These are phyloP conservation scores for Xenopus tropicalis DNA, from an alignment of 2,113 vertebrate genomes.

Conservation along the genomic window DNA sequence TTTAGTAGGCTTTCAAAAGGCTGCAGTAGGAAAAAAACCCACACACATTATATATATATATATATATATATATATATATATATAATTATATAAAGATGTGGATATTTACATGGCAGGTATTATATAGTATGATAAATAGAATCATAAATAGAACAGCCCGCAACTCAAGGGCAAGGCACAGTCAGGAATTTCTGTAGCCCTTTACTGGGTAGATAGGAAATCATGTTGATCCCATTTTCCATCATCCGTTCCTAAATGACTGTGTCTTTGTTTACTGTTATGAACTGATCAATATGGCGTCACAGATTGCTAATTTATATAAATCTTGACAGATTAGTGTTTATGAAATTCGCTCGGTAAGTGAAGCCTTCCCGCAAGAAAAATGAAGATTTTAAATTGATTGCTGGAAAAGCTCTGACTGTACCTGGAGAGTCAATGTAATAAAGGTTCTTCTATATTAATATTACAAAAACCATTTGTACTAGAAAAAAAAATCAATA, in stretches of 20 bases:
- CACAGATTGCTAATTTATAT: slow-evolving; percentile 80
- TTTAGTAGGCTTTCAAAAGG: too few relatives aligned
- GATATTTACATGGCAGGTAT: too few relatives aligned
- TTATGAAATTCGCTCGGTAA: slow-evolving; percentile 76
- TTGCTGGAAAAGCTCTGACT: slow-evolving; percentile 67
- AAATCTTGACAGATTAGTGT: slow-evolving; percentile 74
- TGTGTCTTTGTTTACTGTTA: slow-evolving; percentile 60
- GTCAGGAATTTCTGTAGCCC: slow-evolving; percentile 4
- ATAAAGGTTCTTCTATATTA: slow-evolving; percentile 87
- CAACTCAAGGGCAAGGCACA: too few relatives aligned
- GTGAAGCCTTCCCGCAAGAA: slow-evolving; percentile 75
- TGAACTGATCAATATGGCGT: slow-evolving; percentile 71
- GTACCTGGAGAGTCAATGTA: slow-evolving; percentile 73
- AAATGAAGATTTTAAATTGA: slow-evolving; percentile 83
- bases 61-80: too few relatives aligned
- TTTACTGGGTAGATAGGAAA: slow-evolving; percentile 15
- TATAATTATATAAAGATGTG: too few relatives aligned
- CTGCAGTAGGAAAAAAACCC: too few relatives aligned
- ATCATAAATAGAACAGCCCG: too few relatives aligned
- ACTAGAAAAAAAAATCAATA: slow-evolving; percentile 79
- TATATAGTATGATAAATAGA: too few relatives aligned
- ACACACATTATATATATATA: too few relatives aligned
- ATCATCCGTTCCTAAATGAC: slow-evolving; percentile 15
- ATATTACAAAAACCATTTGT: slow-evolving; percentile 87
- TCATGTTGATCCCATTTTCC: slow-evolving; percentile 1